phyloP scores from a whole-genome alignment of 2,113 vertebrate genomes.

The Dermatemys mawii region DNA sequence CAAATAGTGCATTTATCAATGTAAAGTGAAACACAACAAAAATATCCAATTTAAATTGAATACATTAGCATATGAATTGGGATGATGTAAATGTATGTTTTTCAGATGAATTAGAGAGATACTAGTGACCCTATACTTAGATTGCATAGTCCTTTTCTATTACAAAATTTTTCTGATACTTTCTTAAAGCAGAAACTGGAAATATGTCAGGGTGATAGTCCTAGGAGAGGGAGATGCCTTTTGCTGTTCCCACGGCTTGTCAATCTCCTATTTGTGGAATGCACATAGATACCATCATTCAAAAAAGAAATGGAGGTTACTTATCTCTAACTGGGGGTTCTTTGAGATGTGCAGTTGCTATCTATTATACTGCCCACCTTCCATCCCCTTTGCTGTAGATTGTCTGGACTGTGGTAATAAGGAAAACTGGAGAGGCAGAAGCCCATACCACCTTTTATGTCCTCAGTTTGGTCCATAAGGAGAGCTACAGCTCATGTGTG shows the following conservation, averaged over 20 bases:
- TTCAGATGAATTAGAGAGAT: conserved; percentile 10
- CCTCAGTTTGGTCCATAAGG: too few species aligned
- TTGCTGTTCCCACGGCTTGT: not conserved
- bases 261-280: too few species aligned
- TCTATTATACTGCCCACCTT: too few species aligned
- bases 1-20: conserved; percentile 31
- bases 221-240: not conserved
- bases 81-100: not conserved
- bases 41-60: conserved; percentile 22
- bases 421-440: too few species aligned
- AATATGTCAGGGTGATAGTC: fast-evolving
- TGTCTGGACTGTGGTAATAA: too few species aligned
- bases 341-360: too few species aligned
- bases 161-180: not conserved
- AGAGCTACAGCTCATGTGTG: too few species aligned
- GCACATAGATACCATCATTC: too few species aligned
- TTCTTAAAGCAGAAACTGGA: not conserved
- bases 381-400: too few species aligned
- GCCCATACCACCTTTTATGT: too few species aligned
- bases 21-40: conserved; percentile 47
- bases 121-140: not conserved
- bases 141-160: not conserved
- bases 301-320: too few species aligned
- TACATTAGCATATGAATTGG: conserved; percentile 4
- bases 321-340: too few species aligned